Evolutionary conservation across 2,797 vertebrate genomes (phyloP).

Genomic region (Siniperca undulata): DNA sequence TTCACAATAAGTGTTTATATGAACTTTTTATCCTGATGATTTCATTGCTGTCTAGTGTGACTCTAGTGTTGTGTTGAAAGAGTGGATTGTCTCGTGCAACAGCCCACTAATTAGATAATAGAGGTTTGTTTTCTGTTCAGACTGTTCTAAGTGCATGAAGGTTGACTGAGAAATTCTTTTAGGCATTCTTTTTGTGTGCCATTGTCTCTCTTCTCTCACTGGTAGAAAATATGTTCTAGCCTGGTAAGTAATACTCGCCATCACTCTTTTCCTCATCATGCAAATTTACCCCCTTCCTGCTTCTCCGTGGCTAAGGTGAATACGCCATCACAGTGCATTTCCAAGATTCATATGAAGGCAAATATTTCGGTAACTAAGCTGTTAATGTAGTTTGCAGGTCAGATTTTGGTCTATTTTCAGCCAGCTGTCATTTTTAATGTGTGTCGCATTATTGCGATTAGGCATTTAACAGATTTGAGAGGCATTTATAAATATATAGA

Average conservation of each 20-base stretch:
- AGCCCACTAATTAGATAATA: constrained; percentile 39
- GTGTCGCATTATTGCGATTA: neutral
- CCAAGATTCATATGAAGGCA: constrained; percentile 51
- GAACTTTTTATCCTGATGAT: constrained; percentile 1
- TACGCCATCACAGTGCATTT: constrained; percentile 77
- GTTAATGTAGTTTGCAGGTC: neutral
- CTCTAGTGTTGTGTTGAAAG: constrained; percentile 31
- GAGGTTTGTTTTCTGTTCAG: constrained; percentile 17
- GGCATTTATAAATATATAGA: neutral
- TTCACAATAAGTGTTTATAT: neutral
- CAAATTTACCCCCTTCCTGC: constrained; percentile 32
- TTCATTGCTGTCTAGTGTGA: constrained; percentile 27
- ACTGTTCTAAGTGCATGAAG: constrained; percentile 55
- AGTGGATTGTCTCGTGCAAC: constrained; percentile 24
- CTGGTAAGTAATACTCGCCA: constrained; percentile 91
- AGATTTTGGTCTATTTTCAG: neutral
- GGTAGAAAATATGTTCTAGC: constrained; percentile 97
- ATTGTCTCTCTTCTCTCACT: constrained; percentile 89
- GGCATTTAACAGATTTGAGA: neutral
- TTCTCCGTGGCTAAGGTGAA: constrained; percentile 43
- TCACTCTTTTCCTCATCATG: constrained; percentile 46
- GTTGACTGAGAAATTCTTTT: constrained; percentile 67
- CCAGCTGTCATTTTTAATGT: neutral
- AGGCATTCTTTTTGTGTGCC: constrained; percentile 80
- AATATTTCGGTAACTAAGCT: neutral